A percentile compares a stretch with the other conserved stretches of the same genome.
Conservation (phyloP, 2,113 vertebrate genomes). For the Lutjanus erythropterus region DNA sequence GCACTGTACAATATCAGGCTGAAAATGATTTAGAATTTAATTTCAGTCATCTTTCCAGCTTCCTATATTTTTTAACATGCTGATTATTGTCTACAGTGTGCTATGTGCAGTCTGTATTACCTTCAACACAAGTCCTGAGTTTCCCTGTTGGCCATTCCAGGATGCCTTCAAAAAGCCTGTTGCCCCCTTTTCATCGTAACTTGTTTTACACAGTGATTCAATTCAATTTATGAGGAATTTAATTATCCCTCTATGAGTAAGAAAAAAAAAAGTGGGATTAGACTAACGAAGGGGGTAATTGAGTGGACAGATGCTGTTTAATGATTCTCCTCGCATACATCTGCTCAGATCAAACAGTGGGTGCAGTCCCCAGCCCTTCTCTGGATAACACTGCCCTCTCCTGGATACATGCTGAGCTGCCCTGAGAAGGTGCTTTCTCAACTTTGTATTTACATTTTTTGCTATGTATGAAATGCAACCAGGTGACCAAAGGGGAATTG, state of each 20-base stretch:
- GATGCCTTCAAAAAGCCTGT: not conserved
- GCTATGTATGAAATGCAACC: not conserved
- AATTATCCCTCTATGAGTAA: conserved; percentile 41
- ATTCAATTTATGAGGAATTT: conserved; percentile 32
- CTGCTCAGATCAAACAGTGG: conserved; percentile 42
- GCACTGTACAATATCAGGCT: not conserved
- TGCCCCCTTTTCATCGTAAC: not conserved
- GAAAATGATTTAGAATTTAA: not conserved
- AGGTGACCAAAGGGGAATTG: not conserved
- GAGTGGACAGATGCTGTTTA: conserved; percentile 63
- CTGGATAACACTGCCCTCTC: conserved; percentile 72
- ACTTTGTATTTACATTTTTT: not conserved
- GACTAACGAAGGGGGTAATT: conserved; percentile 38
- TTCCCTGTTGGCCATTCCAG: not conserved
- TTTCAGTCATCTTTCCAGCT: not conserved
- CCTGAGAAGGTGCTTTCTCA: not conserved
- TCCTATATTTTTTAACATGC: not conserved
- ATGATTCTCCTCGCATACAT: conserved; percentile 52
- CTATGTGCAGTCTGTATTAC: too few species aligned
- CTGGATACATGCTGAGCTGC: conserved; percentile 50
- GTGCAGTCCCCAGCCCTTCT: not conserved
- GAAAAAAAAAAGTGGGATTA: conserved; percentile 19
- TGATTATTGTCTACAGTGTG: not conserved
- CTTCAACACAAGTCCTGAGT: not conserved
- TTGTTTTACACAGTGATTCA: conserved; percentile 32